Percentiles rank a stretch among this genome's conserved stretches.
Evolutionary conservation across 2,113 vertebrate genomes (phyloP).

Genomic region (Daubentonia madagascariensis): DNA sequence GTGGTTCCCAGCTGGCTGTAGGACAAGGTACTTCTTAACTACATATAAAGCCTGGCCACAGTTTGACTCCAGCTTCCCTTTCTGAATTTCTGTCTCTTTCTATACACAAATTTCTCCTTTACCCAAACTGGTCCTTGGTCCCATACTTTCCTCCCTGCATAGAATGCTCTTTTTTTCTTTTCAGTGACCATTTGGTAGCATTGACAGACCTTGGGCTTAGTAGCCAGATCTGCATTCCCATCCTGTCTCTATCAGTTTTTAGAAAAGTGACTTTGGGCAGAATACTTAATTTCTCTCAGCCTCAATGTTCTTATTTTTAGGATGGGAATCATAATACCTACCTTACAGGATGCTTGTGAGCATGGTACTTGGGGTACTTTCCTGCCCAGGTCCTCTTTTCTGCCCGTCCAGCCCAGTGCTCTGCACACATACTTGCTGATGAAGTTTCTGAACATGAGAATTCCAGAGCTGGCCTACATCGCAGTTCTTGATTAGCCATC

Average conservation of each 20-base stretch:
- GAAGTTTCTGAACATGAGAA: neutral
- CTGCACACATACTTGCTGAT: neutral
- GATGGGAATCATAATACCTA: neutral
- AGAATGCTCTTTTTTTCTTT: neutral
- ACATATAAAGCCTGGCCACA: neutral
- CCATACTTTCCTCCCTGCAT: neutral
- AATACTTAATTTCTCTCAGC: neutral
- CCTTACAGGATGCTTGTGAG: neutral
- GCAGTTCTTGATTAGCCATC: neutral
- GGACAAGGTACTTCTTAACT: neutral
- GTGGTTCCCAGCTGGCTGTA: neutral
- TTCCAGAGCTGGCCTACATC: neutral
- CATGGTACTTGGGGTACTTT: neutral
- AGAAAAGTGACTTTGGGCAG: conserved; percentile 10
- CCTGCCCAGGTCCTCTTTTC: neutral
- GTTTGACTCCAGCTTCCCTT: neutral
- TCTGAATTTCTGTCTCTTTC: neutral
- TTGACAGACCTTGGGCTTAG: neutral
- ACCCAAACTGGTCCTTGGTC: neutral
- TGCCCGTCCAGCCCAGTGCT: neutral
- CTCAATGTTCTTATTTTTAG: neutral
- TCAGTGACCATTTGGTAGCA: neutral
- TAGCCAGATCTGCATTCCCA: neutral
- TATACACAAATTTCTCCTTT: neutral
- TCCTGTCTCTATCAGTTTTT: neutral